Evolutionary conservation across 1,140 invertebrate genomes (phyloP).

Genomic region (Fopius arisanus): DNA sequence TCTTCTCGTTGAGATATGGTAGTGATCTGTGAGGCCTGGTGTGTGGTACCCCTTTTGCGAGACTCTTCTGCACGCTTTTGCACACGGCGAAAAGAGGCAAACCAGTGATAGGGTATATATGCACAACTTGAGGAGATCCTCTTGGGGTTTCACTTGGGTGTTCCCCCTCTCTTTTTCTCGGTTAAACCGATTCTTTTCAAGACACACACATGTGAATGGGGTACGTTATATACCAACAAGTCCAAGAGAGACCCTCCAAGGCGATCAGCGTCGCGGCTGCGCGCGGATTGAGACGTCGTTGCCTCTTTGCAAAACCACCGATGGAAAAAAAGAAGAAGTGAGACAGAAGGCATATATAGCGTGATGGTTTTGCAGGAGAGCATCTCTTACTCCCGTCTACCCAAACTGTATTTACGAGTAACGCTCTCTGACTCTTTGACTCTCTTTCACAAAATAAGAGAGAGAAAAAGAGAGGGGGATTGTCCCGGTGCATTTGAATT

Average conservation of each 20-base stretch:
- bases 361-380: not conserved
- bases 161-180: too few species aligned
- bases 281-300: constrained; percentile 63
- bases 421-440: constrained; percentile 52
- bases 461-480: constrained; percentile 1
- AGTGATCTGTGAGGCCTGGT: constrained; percentile 65
- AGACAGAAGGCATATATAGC: not conserved
- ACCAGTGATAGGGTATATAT: not conserved
- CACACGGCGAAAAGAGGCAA: constrained; percentile 38
- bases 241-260: constrained; percentile 57
- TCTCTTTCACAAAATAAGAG: not conserved
- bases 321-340: not conserved
- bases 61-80: constrained; percentile 54
- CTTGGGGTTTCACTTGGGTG: too few species aligned
- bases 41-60: constrained; percentile 64
- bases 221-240: constrained; percentile 31
- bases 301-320: constrained; percentile 58
- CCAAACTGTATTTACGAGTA: constrained; percentile 65
- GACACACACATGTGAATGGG: constrained; percentile 21
- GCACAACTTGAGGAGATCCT: not conserved
- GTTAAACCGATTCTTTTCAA: not conserved
- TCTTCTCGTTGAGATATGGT: constrained; percentile 59
- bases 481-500: constrained; percentile 48
- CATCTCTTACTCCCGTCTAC: constrained; percentile 31
- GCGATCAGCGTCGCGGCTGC: constrained; percentile 39